Evolutionary conservation across 1,140 invertebrate genomes (phyloP).

Genomic region (Diorhabda sublineata): DNA sequence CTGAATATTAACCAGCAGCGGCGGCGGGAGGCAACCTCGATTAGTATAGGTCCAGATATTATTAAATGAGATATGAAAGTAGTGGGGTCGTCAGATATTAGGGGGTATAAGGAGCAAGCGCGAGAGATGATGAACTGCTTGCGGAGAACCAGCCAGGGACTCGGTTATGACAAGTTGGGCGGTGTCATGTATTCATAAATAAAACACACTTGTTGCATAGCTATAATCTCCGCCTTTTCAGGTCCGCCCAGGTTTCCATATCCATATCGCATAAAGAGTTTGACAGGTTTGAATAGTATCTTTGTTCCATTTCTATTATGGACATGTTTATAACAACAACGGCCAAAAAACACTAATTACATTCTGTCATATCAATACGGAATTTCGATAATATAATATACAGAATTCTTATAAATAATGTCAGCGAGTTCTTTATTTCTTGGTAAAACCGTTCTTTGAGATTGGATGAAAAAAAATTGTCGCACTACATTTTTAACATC

Average conservation of each 20-base stretch:
- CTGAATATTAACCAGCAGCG: slow-evolving; percentile 13
- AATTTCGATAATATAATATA: too few relatives aligned
- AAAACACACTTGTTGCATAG: slow-evolving; percentile 47
- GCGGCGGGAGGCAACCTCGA: slow-evolving; percentile 23
- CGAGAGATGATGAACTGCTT: slow-evolving; percentile 42
- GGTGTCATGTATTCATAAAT: slow-evolving; percentile 45
- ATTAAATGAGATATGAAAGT: slow-evolving; percentile 48
- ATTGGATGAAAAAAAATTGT: too few relatives aligned
- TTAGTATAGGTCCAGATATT: slow-evolving; percentile 41
- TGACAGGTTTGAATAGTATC: not conserved
- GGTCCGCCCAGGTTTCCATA: slow-evolving; percentile 44
- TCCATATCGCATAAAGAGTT: slow-evolving; percentile 38
- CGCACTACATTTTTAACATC: too few relatives aligned
- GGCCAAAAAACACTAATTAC: too few relatives aligned
- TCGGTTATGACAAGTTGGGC: slow-evolving; percentile 47
- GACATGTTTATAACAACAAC: too few relatives aligned
- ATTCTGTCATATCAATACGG: too few relatives aligned
- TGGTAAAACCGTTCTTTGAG: too few relatives aligned
- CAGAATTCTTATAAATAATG: too few relatives aligned
- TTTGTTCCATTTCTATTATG: too few relatives aligned
- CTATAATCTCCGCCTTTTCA: slow-evolving; percentile 44
- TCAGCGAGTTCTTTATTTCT: too few relatives aligned
- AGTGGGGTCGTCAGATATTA: slow-evolving; percentile 39
- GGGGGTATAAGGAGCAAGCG: slow-evolving; percentile 39
- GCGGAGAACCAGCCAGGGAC: slow-evolving; percentile 39